Conservation (phyloP, 1,140 invertebrate genomes). For the Contarinia nasturtii region DNA sequence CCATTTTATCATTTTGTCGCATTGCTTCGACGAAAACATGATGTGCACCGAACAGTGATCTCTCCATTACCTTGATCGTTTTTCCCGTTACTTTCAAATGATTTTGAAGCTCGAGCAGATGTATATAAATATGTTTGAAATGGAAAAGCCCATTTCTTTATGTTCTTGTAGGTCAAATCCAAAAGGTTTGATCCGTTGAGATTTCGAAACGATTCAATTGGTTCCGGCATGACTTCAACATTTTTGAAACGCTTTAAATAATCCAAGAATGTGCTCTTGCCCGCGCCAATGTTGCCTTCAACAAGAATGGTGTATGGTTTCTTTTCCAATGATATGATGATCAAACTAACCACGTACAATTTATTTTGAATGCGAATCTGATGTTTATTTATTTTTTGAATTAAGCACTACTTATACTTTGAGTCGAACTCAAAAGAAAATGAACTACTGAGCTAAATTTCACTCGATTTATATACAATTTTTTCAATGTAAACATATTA, state of each 20-base stretch:
- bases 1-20: not conserved
- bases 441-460: not conserved
- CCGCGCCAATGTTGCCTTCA: not conserved
- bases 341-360: not conserved
- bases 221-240: not conserved
- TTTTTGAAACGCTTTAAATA: not conserved
- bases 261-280: not conserved
- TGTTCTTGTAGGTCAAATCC: not conserved
- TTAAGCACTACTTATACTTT: not conserved
- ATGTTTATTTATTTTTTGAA: not conserved
- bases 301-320: constrained; percentile 3
- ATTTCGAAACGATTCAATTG: not conserved
- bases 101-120: not conserved
- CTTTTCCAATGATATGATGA: constrained; percentile 5
- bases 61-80: not conserved
- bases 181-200: not conserved
- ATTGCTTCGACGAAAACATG: not conserved
- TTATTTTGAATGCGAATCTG: not conserved
- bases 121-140: not conserved
- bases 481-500: no score
- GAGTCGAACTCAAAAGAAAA: not conserved
- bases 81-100: not conserved
- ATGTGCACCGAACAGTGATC: not conserved
- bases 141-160: not conserved
- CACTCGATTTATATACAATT: no score